Base-by-base conservation (phyloP, 2,113 vertebrate genomes). In the Electrona antarctica region DNA sequence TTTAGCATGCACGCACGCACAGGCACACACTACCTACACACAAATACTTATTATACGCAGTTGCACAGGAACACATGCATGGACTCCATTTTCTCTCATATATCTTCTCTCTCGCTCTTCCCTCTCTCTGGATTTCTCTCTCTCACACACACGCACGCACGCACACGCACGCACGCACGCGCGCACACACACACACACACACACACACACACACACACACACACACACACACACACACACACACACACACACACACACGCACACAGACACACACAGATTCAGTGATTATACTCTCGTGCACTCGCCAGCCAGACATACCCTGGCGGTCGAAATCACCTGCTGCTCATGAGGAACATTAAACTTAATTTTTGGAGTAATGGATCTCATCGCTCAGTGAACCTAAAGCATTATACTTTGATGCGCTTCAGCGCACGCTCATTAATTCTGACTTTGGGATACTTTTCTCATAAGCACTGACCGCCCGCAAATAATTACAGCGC, bases 381-480 rank as follows among this genome's bases (percentile, higher is more conserved):
- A 85, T 87, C 88, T 89, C 90, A 93, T 93, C 93, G 90, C 88
- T 92, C 90, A 90, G 88, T 91, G 85, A 90, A 92, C 85, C 88
- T 58, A 84, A 80, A 85, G 87, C 85, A 84, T 87, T 88, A 90
- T 79, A 87, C 71, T 72, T 81, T 9, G 81, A 78, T 77, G 82
- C 64, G 80, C 90, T 69, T 82, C 86, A 83, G 67, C 3, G 74
- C 87, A 28, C 68, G 0, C 64, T 41, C 82, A 86, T 91, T 91
- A 85, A 92, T 91, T 85, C 77, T 76, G 66, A 50, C 47, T 21
- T 76, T 69, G 78, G 58, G 80, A 90, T 86, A 86, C 83, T 87
- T 87, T 21, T 83, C 85, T 88, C 84, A 88, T 79, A 54, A 73
- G 83, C 79, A 58, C 73, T 81, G 85, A 85, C 78, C 73, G n/a